phyloP scores from a whole-genome alignment of 2,888 invertebrate genomes.

The Pecten maximus region DNA sequence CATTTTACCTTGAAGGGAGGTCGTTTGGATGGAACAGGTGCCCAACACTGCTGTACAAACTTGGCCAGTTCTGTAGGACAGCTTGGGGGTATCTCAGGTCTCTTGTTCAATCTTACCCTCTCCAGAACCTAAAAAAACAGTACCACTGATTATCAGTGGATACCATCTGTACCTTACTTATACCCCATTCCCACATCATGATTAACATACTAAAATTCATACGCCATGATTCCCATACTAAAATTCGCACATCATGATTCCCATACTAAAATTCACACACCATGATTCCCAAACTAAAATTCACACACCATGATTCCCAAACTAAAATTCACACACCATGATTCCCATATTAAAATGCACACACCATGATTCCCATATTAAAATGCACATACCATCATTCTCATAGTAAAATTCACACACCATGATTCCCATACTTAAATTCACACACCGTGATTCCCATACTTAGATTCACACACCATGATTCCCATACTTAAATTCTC shows the following conservation, averaged over 20 bases:
- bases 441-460: too few relatives aligned
- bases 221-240: background rate
- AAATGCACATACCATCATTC: too few relatives aligned
- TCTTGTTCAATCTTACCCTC: conserved; percentile 70
- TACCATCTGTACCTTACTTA: background rate
- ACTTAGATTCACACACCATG: too few relatives aligned
- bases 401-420: too few relatives aligned
- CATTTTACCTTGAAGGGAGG: conserved; percentile 74
- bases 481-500: too few relatives aligned
- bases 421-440: too few relatives aligned
- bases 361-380: too few relatives aligned
- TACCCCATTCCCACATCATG: too few relatives aligned
- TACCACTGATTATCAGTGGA: background rate
- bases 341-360: too few relatives aligned
- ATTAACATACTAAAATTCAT: background rate
- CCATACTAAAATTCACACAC: background rate
- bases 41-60: conserved; percentile 77
- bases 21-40: conserved; percentile 73
- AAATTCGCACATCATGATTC: background rate
- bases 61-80: conserved; percentile 70
- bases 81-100: conserved; percentile 72
- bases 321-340: background rate
- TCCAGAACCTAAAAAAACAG: conserved; percentile 72
- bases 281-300: background rate
- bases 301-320: background rate